phyloP scores from a whole-genome alignment of 35 echinoderm and acorn worm species.

The Stichopus chloronotus region DNA sequence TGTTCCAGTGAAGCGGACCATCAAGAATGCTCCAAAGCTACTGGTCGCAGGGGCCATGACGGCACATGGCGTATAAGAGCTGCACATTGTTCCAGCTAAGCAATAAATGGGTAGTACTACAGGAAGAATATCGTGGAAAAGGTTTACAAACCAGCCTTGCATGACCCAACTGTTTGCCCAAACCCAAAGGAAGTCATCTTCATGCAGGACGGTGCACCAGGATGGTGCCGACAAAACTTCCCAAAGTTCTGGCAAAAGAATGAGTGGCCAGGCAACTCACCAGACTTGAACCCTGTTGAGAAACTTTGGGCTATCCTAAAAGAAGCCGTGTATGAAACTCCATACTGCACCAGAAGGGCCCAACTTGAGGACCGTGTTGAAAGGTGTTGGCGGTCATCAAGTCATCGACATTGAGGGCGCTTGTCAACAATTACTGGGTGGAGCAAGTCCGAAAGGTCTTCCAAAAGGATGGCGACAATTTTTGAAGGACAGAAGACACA shows the following conservation, averaged over 20 bases:
- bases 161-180: background rate
- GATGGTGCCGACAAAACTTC: background rate
- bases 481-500: conserved; percentile 31
- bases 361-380: conserved; percentile 35
- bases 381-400: conserved; percentile 34
- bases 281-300: conserved; percentile 41
- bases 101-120: background rate
- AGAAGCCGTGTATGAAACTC: conserved; percentile 41
- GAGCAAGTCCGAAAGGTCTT: conserved; percentile 37
- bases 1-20: background rate
- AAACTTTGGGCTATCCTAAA: conserved; percentile 31
- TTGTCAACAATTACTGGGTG: conserved; percentile 37
- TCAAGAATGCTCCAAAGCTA: background rate
- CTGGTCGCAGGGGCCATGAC: background rate
- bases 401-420: conserved; percentile 33
- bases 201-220: conserved; percentile 14
- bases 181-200: conserved; percentile 5
- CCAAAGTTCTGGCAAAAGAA: conserved; percentile 30
- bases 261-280: conserved; percentile 33
- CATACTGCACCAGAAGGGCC: conserved; percentile 17
- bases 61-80: background rate
- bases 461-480: conserved; percentile 38
- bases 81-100: conserved; percentile 4
- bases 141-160: conserved; percentile 1
- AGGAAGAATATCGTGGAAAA: background rate